Conservation (phyloP, 2,797 vertebrate genomes). For the Xenops minutus region DNA sequence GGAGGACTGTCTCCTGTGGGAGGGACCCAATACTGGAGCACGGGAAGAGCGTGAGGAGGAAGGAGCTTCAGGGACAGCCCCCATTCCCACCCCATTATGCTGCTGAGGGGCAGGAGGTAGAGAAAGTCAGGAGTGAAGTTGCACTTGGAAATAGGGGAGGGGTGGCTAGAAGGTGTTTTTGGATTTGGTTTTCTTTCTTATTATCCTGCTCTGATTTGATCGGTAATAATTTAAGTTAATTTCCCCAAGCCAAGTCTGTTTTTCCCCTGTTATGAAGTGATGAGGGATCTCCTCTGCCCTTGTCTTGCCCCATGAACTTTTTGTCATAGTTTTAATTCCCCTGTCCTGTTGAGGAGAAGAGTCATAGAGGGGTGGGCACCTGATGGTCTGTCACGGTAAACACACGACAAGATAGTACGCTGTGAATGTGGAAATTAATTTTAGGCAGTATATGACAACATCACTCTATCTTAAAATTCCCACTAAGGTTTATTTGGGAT, state of each 20-base stretch:
- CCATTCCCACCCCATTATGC: background rate
- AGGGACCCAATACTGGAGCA: no score
- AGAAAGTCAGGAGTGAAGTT: background rate
- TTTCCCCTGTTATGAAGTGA: background rate
- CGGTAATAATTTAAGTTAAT: background rate
- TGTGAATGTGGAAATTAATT: background rate
- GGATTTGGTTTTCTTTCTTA: background rate
- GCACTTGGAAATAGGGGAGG: background rate
- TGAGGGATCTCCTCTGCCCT: background rate
- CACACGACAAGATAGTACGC: background rate
- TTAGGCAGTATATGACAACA: background rate
- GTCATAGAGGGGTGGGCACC: background rate
- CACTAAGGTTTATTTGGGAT: background rate
- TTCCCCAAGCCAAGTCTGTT: background rate
- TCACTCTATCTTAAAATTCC: background rate
- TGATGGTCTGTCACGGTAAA: background rate
- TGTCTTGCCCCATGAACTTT: background rate
- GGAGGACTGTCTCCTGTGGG: background rate
- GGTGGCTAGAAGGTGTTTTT: background rate
- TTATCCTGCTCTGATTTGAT: background rate
- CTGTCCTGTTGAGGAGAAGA: background rate
- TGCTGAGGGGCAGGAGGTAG: accelerated
- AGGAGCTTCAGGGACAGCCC: accelerated
- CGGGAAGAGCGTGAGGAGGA: background rate
- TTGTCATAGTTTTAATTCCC: background rate